Evolutionary conservation across 2,113 vertebrate genomes (phyloP).

Genomic region (Regulus satrapa): DNA sequence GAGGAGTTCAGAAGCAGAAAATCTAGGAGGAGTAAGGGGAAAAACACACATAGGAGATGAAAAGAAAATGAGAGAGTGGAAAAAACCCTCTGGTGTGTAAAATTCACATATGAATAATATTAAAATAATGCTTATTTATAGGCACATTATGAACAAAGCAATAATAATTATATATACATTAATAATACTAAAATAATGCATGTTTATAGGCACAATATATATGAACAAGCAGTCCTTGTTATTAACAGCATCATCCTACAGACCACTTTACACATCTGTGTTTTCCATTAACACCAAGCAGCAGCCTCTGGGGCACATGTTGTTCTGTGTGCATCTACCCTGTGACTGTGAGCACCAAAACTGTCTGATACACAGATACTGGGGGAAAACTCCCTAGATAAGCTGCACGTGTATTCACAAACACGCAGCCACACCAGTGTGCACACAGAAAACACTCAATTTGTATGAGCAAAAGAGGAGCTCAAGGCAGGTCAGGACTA

Average conservation of each 20-base stretch:
- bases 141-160: not conserved
- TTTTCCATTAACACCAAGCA: not conserved
- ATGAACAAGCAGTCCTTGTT: not conserved
- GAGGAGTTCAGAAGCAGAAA: not conserved
- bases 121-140: not conserved
- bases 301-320: not conserved
- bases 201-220: not conserved
- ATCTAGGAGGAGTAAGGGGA: not conserved
- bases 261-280: not conserved
- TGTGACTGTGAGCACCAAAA: not conserved
- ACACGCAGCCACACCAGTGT: not conserved
- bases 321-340: not conserved
- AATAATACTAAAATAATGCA: not conserved
- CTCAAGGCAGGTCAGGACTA: not conserved
- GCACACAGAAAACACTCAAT: not conserved
- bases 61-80: not conserved
- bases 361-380: not conserved
- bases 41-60: not conserved
- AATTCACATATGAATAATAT: not conserved
- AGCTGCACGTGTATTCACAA: not conserved
- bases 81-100: not conserved
- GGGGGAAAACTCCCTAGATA: not conserved
- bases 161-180: too few relatives aligned
- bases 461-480: not conserved
- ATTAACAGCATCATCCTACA: not conserved